Conservation (phyloP, 2,888 invertebrate genomes). For the Troilus luridus region DNA sequence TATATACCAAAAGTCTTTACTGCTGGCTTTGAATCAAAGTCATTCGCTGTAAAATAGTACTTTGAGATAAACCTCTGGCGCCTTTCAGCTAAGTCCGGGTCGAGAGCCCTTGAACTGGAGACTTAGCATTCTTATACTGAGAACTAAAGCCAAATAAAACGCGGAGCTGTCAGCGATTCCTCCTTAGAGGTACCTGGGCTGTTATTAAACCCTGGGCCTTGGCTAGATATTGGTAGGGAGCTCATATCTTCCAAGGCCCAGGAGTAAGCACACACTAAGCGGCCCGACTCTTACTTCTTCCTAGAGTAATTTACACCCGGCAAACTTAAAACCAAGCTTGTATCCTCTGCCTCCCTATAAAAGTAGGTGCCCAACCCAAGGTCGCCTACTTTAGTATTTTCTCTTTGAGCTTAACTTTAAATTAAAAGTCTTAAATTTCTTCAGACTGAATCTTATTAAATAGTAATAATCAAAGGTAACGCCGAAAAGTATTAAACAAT, state of each 20-base stretch:
- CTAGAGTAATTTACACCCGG: constrained; percentile 12
- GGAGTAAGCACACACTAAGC: constrained; percentile 19
- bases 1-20: not conserved
- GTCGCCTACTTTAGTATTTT: not conserved
- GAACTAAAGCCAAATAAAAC: not conserved
- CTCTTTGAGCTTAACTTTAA: not conserved
- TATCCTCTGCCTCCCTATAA: not conserved
- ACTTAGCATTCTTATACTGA: not conserved
- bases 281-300: not conserved
- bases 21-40: not conserved
- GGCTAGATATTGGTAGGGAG: not conserved
- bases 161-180: not conserved
- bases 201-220: not conserved
- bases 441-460: not conserved
- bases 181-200: not conserved
- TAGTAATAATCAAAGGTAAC: not conserved
- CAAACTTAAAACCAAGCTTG: not conserved
- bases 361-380: not conserved
- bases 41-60: not conserved
- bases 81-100: not conserved
- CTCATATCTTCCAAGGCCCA: not conserved
- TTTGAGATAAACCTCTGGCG: not conserved
- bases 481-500: not conserved
- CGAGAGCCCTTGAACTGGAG: not conserved
- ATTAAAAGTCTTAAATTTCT: not conserved